Evolutionary conservation across 2,888 invertebrate genomes (phyloP).

Genomic region (Chrysolina haemoptera): DNA sequence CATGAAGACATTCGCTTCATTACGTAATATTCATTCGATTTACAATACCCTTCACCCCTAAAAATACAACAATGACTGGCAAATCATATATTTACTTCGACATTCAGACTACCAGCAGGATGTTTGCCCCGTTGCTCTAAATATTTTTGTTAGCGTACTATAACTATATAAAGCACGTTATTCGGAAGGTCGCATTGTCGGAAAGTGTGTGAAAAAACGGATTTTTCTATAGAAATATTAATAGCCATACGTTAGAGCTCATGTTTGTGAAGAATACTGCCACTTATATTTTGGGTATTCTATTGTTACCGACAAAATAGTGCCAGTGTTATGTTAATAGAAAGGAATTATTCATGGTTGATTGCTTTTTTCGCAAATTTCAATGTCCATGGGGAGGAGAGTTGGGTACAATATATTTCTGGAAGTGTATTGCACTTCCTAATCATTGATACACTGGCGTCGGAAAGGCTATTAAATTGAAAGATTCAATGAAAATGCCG

Average conservation of each 20-base stretch:
- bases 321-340: conserved; percentile 46
- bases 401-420: conserved; percentile 9
- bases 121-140: conserved; percentile 63
- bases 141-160: conserved; percentile 61
- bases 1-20: conserved; percentile 51
- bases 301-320: conserved; percentile 51
- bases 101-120: conserved; percentile 60
- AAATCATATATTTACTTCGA: conserved; percentile 55
- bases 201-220: conserved; percentile 61
- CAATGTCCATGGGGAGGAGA: conserved; percentile 31
- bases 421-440: conserved; percentile 16
- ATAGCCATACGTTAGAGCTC: conserved; percentile 53
- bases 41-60: conserved; percentile 52
- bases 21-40: conserved; percentile 42
- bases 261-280: conserved; percentile 56
- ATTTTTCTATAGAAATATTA: conserved; percentile 60
- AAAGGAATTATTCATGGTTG: conserved; percentile 39
- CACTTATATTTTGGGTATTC: conserved; percentile 60
- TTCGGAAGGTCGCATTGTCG: conserved; percentile 58
- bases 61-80: conserved; percentile 52
- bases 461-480: not conserved
- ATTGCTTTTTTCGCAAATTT: conserved; percentile 40
- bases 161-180: conserved; percentile 58
- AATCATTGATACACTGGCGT: not conserved
- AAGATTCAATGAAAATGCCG: not conserved